These are phyloP conservation scores for Trachymyrmex septentrionalis DNA, from an alignment of 1,140 invertebrate species.

Conservation along the genomic window DNA sequence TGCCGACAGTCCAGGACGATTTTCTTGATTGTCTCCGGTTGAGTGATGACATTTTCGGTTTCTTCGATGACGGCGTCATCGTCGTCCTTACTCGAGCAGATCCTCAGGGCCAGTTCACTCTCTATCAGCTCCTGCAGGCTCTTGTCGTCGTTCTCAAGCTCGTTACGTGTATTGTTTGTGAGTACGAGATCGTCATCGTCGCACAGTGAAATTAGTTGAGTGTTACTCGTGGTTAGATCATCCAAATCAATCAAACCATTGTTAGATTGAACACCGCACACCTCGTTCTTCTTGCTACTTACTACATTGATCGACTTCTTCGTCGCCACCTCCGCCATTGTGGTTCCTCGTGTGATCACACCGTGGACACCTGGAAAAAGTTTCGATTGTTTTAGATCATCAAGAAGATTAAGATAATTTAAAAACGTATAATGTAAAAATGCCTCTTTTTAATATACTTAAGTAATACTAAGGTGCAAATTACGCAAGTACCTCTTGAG, in stretches of 20 bases:
- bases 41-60: conserved; percentile 39
- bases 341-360: conserved; percentile 59
- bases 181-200: conserved; percentile 81
- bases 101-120: conserved; percentile 83
- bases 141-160: conserved; percentile 81
- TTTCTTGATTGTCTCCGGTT: conserved; percentile 76
- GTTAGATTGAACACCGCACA: conserved; percentile 86
- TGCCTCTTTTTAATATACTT: not conserved
- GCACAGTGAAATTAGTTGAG: conserved; percentile 83
- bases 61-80: conserved; percentile 59
- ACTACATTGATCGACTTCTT: conserved; percentile 85
- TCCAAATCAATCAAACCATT: conserved; percentile 85
- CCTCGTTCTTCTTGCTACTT: conserved; percentile 85
- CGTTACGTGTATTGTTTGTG: conserved; percentile 80
- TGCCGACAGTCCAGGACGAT: conserved; percentile 76
- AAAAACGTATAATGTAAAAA: not conserved
- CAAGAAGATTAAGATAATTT: not conserved
- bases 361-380: conserved; percentile 61
- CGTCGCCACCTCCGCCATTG: conserved; percentile 85
- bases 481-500: not conserved
- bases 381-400: conserved; percentile 2
- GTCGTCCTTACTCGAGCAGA: conserved; percentile 75
- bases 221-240: conserved; percentile 84
- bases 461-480: not conserved
- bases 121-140: conserved; percentile 85